These are phyloP conservation scores for Peucedramus taeniatus DNA, from an alignment of 2,113 vertebrate species.

Conservation along the genomic window DNA sequence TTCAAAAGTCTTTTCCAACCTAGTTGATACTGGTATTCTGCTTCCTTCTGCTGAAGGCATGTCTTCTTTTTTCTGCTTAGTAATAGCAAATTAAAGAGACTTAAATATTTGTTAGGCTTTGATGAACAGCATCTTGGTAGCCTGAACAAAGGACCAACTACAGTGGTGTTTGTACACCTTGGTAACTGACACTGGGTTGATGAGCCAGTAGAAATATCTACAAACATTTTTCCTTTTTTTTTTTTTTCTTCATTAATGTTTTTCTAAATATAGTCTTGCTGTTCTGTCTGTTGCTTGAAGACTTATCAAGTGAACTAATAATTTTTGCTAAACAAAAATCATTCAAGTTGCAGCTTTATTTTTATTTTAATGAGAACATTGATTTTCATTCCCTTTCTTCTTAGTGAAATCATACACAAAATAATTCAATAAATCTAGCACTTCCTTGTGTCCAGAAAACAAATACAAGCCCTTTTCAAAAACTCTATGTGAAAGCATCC, in stretches of 20 bases:
- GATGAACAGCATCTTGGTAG: conserved; percentile 24
- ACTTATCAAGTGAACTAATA: conserved; percentile 1
- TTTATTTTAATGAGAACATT: not conserved
- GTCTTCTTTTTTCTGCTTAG: not conserved
- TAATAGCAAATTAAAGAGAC: not conserved
- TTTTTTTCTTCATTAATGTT: not conserved
- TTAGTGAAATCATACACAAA: not conserved
- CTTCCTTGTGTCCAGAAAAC: not conserved
- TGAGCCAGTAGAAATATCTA: not conserved
- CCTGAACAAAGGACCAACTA: not conserved
- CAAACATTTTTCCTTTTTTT: not conserved
- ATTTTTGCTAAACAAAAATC: not conserved
- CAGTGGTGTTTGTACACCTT: not conserved
- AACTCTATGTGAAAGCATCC: not conserved
- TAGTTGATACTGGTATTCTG: not conserved
- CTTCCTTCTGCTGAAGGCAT: not conserved
- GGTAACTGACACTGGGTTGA: not conserved
- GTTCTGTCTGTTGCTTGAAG: not conserved
- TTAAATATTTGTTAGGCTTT: not conserved
- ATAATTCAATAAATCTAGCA: not conserved
- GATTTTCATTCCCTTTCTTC: not conserved
- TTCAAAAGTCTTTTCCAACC: not conserved
- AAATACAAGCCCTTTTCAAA: not conserved
- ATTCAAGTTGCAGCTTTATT: not conserved
- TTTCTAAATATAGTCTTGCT: not conserved